Evolutionary conservation across 2,797 vertebrate genomes (phyloP), one percentile per base, ranked within the genome.

Genomic region (Eulemur albifrons): DNA sequence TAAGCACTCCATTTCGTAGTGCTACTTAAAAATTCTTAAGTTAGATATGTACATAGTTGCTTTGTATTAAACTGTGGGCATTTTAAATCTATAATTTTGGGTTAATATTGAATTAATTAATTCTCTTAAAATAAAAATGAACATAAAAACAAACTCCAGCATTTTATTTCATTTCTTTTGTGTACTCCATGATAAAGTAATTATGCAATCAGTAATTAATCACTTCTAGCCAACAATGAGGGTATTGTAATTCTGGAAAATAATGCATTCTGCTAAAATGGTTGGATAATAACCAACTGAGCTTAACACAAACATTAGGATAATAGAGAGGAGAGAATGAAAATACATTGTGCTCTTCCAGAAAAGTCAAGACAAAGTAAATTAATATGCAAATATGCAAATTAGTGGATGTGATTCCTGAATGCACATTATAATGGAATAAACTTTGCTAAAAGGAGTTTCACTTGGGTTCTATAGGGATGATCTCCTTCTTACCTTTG

Each of bases 201-300:
- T 97, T 95, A 94, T 83, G 20, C 27, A 96, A 91, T 96, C 85
- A 95, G 63, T 92, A 92, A 92, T 96, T 97, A 95, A 97, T 96
- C 77, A 97, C 73, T 90, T 85, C 7, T 88, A 79, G 45, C 40
- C 45, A 93, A 94, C 81, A 96, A 59, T 85, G 40, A 82, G 43
- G 1, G 2, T 48, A 90, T 88, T 86, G 2, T 84, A 95, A 90
- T 96, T 97, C 75, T 98, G 35, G 40, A 97, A 96, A 96, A 90
- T 90, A 96, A 95, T 90, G 48, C 25, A 93, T 88, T 96, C 54
- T 86, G 15, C 48, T 96, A 97, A 94, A 97, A 96, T 92, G 77
- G 35, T 88, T 96, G 57, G 59, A 61, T 97, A 95, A 96, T 92
- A 96, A 95, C 35, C 54, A 93, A 91, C 13, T 73, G 43, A 91